These are phyloP conservation scores for Platerodrilus igneus DNA, from an alignment of 2,888 invertebrate species.

Conservation along the genomic window DNA sequence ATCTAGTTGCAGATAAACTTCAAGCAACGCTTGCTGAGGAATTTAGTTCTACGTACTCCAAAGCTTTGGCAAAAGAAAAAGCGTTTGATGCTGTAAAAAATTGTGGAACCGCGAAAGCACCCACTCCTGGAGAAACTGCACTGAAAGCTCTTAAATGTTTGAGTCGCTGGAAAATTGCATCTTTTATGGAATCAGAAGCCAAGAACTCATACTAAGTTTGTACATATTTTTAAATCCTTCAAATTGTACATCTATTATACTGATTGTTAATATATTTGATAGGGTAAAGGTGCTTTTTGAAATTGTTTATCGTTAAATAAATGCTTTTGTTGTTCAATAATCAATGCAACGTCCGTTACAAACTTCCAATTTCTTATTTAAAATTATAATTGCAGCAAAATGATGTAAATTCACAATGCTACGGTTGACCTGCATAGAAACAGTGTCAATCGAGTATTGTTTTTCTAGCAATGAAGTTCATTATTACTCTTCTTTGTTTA, in stretches of 20 bases:
- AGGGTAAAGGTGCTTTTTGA: too few relatives aligned
- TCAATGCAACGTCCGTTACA: too few relatives aligned
- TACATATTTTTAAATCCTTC: too few relatives aligned
- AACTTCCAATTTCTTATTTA: too few relatives aligned
- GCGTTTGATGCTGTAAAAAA: constrained; percentile 6
- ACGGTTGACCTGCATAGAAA: constrained; percentile 3
- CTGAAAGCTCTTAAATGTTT: constrained; percentile 9
- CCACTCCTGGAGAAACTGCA: constrained; percentile 7
- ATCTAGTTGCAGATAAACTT: constrained; percentile 7
- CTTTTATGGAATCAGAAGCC: constrained; percentile 11
- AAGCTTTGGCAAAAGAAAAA: constrained; percentile 5
- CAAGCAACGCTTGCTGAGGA: constrained; percentile 5
- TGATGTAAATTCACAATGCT: constrained; percentile 11
- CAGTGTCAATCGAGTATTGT: constrained; percentile 8
- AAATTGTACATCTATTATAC: too few relatives aligned
- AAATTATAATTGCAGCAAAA: too few relatives aligned
- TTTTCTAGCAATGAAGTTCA: constrained; percentile 8
- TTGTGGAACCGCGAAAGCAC: constrained; percentile 7
- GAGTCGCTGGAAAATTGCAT: constrained; percentile 9
- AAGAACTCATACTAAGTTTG: too few relatives aligned
- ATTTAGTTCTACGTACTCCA: constrained; percentile 2
- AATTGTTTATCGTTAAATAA: too few relatives aligned
- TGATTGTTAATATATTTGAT: too few relatives aligned
- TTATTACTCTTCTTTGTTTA: constrained; percentile 1
- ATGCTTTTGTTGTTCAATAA: too few relatives aligned